These are phyloP conservation scores for Neomicropteryx cornuta DNA, from an alignment of 1,140 invertebrate species.

Conservation along the genomic window DNA sequence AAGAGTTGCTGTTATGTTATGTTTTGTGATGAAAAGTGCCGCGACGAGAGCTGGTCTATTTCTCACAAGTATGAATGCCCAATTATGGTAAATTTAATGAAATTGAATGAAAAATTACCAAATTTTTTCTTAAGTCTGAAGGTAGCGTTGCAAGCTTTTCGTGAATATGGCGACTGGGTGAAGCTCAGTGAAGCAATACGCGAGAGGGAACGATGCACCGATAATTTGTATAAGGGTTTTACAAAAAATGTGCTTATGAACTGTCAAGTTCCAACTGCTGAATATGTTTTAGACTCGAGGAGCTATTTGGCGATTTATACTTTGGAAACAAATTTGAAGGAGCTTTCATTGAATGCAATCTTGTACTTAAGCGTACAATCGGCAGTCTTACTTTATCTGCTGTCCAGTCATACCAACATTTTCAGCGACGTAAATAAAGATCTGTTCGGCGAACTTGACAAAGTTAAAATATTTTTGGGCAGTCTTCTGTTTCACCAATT, in stretches of 20 bases:
- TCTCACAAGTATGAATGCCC: constrained; percentile 71
- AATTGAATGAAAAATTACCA: constrained; percentile 47
- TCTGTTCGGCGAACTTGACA: constrained; percentile 22
- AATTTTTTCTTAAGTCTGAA: constrained; percentile 54
- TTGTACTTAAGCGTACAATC: constrained; percentile 61
- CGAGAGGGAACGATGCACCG: constrained; percentile 24
- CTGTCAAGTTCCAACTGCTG: constrained; percentile 30
- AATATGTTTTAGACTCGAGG: constrained; percentile 43
- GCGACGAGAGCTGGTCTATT: constrained; percentile 40
- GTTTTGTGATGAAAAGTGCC: constrained; percentile 64
- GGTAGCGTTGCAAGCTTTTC: constrained; percentile 44
- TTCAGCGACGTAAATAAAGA: constrained; percentile 31
- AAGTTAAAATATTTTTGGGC: constrained; percentile 37
- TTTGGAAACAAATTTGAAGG: constrained; percentile 59
- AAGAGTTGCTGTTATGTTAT: constrained; percentile 47
- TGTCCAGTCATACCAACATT: constrained; percentile 50
- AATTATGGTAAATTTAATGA: constrained; percentile 46
- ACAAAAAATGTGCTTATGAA: constrained; percentile 25
- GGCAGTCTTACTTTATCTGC: constrained; percentile 52
- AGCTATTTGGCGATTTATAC: constrained; percentile 53
- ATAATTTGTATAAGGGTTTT: constrained; percentile 30
- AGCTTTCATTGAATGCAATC: constrained; percentile 57
- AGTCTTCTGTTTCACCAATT: constrained; percentile 60
- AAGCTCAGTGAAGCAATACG: constrained; percentile 30
- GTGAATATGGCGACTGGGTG: constrained; percentile 35